These are phyloP conservation scores for Morus bassanus DNA, from an alignment of 2,797 vertebrate species.

Conservation along the genomic window DNA sequence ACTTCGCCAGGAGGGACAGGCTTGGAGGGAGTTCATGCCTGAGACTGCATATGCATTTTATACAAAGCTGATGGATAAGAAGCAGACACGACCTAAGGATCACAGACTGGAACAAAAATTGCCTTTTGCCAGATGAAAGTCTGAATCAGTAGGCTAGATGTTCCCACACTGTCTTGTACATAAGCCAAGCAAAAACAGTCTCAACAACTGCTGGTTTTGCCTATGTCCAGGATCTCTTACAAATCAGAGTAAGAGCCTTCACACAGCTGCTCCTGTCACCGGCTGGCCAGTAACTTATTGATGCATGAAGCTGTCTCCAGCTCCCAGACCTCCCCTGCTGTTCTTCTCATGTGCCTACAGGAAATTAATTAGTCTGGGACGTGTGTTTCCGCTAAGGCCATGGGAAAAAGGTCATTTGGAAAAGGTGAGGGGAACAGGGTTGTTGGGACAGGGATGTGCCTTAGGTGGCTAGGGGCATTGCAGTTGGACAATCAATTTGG, in stretches of 20 bases:
- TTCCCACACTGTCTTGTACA: neutral
- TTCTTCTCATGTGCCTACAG: neutral
- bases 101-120: neutral
- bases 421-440: neutral
- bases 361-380: neutral
- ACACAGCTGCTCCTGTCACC: neutral
- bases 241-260: neutral
- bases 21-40: neutral
- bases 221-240: neutral
- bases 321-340: constrained; percentile 12
- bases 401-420: neutral
- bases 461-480: neutral
- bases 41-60: neutral
- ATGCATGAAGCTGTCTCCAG: neutral
- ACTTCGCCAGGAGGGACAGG: neutral
- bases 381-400: neutral
- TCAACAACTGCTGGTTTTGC: neutral
- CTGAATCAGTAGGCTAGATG: neutral
- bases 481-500: neutral
- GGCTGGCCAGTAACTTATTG: neutral
- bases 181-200: neutral
- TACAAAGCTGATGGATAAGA: neutral
- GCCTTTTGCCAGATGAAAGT: neutral
- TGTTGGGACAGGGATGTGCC: neutral
- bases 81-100: neutral